phyloP scores from a whole-genome alignment of 2,888 invertebrate genomes.

The Chloroclystis v-ata region DNA sequence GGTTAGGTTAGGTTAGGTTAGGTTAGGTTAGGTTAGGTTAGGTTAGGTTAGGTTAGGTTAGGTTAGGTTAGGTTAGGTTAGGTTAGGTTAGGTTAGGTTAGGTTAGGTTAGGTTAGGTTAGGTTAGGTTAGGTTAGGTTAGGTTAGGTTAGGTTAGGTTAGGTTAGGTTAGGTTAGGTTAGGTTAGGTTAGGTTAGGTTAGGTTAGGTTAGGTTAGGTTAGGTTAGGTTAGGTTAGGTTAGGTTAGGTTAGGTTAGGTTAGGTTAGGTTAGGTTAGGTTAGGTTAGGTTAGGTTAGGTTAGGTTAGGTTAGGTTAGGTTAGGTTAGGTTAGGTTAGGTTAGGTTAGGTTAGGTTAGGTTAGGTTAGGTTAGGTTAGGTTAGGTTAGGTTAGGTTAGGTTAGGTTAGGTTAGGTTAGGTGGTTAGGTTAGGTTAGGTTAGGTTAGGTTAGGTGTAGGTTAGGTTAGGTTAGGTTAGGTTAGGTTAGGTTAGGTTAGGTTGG shows the following conservation, averaged over 20 bases:
- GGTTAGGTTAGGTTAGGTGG: conserved; percentile 28
- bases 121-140: conserved; percentile 10
- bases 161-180: conserved; percentile 1
- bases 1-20: conserved; percentile 17
- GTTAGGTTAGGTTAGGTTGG: conserved; percentile 28
- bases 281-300: conserved; percentile 26
- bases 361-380: conserved; percentile 28
- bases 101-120: conserved; percentile 16
- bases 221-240: conserved; percentile 4
- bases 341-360: conserved; percentile 22
- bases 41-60: conserved; percentile 17
- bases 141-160: conserved; percentile 2
- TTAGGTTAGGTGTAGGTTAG: conserved; percentile 29
- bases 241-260: conserved; percentile 27
- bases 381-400: conserved; percentile 27
- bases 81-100: conserved; percentile 17
- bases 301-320: conserved; percentile 25
- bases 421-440: conserved; percentile 27
- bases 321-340: conserved; percentile 14
- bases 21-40: conserved; percentile 17
- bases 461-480: conserved; percentile 31
- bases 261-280: conserved; percentile 27
- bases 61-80: conserved; percentile 17
- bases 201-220: conserved; percentile 1
- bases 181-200: conserved; percentile 1